These are phyloP conservation scores for Drosophila willistoni DNA, from an alignment of 1,140 invertebrate genomes.

Conservation along the genomic window DNA sequence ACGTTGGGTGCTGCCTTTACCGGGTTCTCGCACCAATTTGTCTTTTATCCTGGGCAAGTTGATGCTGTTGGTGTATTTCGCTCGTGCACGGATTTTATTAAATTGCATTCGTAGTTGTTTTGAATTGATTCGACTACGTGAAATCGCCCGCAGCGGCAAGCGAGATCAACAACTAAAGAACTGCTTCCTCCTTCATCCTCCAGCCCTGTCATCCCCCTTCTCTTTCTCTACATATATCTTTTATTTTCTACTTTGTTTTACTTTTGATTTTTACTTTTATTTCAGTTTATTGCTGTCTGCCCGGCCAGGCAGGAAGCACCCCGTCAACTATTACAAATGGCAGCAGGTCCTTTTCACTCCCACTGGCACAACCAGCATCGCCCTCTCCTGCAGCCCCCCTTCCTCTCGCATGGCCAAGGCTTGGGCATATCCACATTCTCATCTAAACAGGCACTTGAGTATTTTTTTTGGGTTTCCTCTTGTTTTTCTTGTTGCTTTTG, in stretches of 20 bases:
- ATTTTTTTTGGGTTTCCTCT: constrained; percentile 46
- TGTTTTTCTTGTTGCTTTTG: constrained; percentile 59
- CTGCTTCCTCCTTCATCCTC: constrained; percentile 4
- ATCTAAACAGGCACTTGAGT: constrained; percentile 57
- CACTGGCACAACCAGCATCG: background rate
- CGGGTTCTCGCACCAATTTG: constrained; percentile 13
- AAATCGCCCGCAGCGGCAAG: constrained; percentile 60
- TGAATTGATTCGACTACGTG: constrained; percentile 79
- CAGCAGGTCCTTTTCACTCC: constrained; percentile 45
- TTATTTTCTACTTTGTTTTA: constrained; percentile 66
- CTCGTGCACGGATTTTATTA: constrained; percentile 82
- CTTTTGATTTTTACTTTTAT: constrained; percentile 73
- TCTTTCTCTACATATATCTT: background rate
- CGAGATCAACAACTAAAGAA: constrained; percentile 32
- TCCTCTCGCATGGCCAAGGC: constrained; percentile 20
- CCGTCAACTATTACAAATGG: constrained; percentile 76
- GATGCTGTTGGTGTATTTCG: constrained; percentile 38
- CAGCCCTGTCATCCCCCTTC: background rate
- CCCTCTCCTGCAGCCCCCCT: constrained; percentile 15
- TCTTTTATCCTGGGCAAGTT: constrained; percentile 54
- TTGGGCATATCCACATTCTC: constrained; percentile 14
- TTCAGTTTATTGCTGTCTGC: constrained; percentile 67
- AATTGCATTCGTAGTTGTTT: constrained; percentile 83
- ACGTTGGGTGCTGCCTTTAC: background rate
- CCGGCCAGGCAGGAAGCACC: constrained; percentile 49